phyloP scores from a whole-genome alignment of 2,113 vertebrate genomes.

The Eulemur rufifrons region DNA sequence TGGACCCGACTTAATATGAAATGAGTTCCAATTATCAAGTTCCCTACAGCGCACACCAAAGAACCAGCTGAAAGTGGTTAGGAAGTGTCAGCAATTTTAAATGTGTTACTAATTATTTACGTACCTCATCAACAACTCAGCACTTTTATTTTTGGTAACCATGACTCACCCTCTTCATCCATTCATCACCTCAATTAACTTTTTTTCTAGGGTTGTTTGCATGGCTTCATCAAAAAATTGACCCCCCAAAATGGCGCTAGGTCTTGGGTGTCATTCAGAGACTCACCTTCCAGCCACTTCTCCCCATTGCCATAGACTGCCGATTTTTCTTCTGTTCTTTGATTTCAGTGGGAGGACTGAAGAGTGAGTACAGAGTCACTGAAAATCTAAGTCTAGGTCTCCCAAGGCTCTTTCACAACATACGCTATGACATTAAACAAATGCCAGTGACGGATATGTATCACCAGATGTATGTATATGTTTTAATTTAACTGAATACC shows the following conservation, averaged over 20 bases:
- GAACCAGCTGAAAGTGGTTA: constrained; percentile 68
- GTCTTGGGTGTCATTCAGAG: not conserved
- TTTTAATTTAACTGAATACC: not conserved
- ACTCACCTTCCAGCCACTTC: not conserved
- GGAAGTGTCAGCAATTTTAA: constrained; percentile 67
- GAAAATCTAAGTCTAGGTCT: not conserved
- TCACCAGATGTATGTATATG: not conserved
- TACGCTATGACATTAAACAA: not conserved
- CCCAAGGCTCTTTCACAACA: not conserved
- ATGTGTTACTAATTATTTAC: constrained; percentile 76
- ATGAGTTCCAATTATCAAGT: constrained; percentile 42
- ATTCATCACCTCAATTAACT: constrained; percentile 57
- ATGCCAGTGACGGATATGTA: not conserved
- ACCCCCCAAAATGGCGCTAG: not conserved
- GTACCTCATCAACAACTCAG: constrained; percentile 75
- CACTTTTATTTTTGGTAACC: constrained; percentile 77
- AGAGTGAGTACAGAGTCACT: not conserved
- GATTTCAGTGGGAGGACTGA: not conserved
- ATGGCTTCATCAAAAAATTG: constrained; percentile 37
- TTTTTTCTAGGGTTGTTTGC: constrained; percentile 29
- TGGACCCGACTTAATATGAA: not conserved
- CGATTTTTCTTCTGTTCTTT: not conserved
- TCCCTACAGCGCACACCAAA: constrained; percentile 49
- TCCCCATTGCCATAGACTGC: not conserved
- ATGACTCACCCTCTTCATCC: constrained; percentile 61